phyloP scores from a whole-genome alignment of 1,140 invertebrate genomes.

The Drosophila serrata region DNA sequence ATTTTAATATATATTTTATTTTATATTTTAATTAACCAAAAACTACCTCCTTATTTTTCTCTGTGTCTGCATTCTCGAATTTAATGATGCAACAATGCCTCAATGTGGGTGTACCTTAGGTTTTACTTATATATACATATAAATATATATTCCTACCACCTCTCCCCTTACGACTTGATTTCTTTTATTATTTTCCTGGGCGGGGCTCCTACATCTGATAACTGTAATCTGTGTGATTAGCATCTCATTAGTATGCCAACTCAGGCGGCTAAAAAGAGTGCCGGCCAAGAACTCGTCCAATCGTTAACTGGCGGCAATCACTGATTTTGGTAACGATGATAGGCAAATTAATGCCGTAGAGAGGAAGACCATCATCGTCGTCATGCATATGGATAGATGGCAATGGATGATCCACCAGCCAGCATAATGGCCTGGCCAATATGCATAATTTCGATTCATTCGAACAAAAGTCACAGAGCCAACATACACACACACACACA shows the following conservation, averaged over 20 bases:
- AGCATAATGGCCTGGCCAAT: constrained; percentile 42
- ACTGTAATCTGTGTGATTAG: constrained; percentile 64
- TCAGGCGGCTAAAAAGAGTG: neutral
- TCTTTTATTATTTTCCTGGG: constrained; percentile 24
- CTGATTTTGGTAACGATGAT: constrained; percentile 25
- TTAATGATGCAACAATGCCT: constrained; percentile 20
- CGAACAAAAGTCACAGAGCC: neutral
- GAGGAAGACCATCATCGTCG: neutral
- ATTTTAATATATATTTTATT: neutral
- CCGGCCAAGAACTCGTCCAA: constrained; percentile 31
- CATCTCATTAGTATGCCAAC: constrained; percentile 60
- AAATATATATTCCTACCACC: neutral
- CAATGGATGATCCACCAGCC: neutral
- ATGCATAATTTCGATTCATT: constrained; percentile 26
- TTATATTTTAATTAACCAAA: neutral
- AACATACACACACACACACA: neutral
- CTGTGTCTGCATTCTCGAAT: neutral
- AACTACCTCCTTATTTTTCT: neutral
- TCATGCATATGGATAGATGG: constrained; percentile 54
- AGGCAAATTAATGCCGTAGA: neutral
- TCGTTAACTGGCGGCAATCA: constrained; percentile 7
- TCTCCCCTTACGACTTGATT: neutral
- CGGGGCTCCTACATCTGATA: constrained; percentile 28
- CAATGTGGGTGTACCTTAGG: neutral
- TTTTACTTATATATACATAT: too few species aligned